Evolutionary conservation across 1,140 invertebrate species (phyloP).

Genomic region (Dendroctonus ponderosae): DNA sequence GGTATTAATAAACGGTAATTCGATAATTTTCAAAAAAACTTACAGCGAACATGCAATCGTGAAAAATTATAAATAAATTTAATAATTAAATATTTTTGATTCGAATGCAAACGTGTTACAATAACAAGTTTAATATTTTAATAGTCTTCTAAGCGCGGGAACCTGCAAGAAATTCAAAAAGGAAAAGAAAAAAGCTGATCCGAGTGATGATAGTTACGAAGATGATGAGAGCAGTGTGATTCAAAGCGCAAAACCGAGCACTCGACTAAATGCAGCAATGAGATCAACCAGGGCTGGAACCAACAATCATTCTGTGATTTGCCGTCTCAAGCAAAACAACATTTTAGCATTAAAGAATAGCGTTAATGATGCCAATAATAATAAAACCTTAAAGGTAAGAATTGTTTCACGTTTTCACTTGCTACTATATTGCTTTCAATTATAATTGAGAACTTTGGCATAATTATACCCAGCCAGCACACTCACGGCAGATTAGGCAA

Average conservation of each 20-base stretch:
- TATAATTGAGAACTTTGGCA: too few relatives aligned
- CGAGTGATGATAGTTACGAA: constrained; percentile 37
- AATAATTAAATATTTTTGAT: neutral
- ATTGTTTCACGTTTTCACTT: too few relatives aligned
- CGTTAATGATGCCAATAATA: constrained; percentile 40
- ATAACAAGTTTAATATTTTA: constrained; percentile 1
- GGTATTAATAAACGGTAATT: too few relatives aligned
- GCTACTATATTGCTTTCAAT: too few relatives aligned
- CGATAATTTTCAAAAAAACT: too few relatives aligned
- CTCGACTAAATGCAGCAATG: constrained; percentile 3
- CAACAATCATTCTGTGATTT: constrained; percentile 25
- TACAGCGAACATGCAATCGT: too few relatives aligned
- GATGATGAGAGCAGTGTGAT: constrained; percentile 39
- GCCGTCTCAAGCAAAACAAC: constrained; percentile 10
- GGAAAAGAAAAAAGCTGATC: constrained; percentile 25
- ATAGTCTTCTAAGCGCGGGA: constrained; percentile 10
- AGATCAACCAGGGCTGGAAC: constrained; percentile 27
- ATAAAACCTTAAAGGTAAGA: constrained; percentile 33
- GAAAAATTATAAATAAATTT: too few relatives aligned
- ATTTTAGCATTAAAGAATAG: constrained; percentile 24
- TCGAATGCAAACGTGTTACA: neutral
- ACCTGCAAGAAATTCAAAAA: constrained; percentile 15
- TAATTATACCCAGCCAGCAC: too few relatives aligned
- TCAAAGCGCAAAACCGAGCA: constrained; percentile 27
- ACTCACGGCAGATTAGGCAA: too few relatives aligned